Conservation (phyloP, 2,113 vertebrate genomes). For the Entelurus aequoreus region DNA sequence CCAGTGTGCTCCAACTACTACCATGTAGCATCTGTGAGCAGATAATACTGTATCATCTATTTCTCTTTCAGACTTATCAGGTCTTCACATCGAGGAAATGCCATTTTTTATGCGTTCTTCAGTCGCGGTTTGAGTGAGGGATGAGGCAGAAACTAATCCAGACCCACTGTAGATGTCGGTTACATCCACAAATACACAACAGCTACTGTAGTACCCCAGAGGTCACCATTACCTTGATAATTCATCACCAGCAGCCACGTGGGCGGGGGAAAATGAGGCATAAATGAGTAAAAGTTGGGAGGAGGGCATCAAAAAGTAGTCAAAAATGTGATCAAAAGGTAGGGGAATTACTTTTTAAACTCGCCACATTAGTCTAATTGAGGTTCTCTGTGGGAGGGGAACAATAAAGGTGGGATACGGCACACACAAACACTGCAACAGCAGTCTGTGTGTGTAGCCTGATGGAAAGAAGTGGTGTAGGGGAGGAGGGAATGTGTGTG, state of each 20-base stretch:
- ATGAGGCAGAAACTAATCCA: neutral
- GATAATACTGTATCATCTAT: too few relatives aligned
- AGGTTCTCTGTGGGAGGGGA: constrained; percentile 39
- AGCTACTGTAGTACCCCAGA: constrained; percentile 31
- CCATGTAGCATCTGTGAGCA: too few relatives aligned
- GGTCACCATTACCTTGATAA: constrained; percentile 41
- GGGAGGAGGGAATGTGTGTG: constrained; percentile 24
- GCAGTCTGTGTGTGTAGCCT: constrained; percentile 43
- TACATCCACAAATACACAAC: constrained; percentile 13
- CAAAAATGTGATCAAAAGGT: constrained; percentile 32
- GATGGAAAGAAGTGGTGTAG: constrained; percentile 30
- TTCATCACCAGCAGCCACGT: constrained; percentile 46
- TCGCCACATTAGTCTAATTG: constrained; percentile 58
- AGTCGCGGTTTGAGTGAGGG: too few relatives aligned
- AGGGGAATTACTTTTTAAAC: constrained; percentile 45
- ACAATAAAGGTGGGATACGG: constrained; percentile 21
- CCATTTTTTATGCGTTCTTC: too few relatives aligned
- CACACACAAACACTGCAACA: constrained; percentile 43
- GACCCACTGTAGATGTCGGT: constrained; percentile 15
- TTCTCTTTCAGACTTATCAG: too few relatives aligned
- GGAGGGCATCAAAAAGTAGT: constrained; percentile 3
- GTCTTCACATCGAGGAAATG: too few relatives aligned
- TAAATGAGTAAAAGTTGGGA: constrained; percentile 17
- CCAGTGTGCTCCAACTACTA: too few relatives aligned
- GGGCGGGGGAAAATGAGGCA: constrained; percentile 27